Percentiles rank a stretch among this genome's conserved stretches.
Conservation (phyloP, 2,888 invertebrate species). For the Cephus pygmeus region DNA sequence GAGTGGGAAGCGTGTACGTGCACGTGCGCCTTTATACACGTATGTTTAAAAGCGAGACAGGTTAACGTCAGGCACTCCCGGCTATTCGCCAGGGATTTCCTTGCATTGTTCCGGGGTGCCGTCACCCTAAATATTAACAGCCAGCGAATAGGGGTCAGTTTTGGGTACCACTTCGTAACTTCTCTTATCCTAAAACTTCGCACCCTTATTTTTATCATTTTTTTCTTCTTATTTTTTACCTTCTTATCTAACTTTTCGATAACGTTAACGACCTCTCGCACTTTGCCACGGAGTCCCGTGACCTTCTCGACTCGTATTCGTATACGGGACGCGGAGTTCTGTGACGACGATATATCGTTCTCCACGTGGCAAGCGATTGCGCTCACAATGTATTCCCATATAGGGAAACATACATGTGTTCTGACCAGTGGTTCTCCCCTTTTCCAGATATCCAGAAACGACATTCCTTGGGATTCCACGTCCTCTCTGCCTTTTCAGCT, state of each 20-base stretch:
- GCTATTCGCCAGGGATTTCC: slow-evolving; percentile 33
- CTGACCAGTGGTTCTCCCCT: slow-evolving; percentile 53
- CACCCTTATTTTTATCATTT: slow-evolving; percentile 38
- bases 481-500: neutral
- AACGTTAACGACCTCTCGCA: slow-evolving; percentile 23
- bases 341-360: slow-evolving; percentile 8
- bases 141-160: slow-evolving; percentile 57
- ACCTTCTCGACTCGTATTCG: neutral
- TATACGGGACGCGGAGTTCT: neutral
- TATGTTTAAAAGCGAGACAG: slow-evolving; percentile 6
- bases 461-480: slow-evolving; percentile 36
- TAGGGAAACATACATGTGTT: slow-evolving; percentile 54
- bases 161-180: slow-evolving; percentile 32
- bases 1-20: slow-evolving; percentile 25
- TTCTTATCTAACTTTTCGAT: slow-evolving; percentile 5
- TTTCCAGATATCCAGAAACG: slow-evolving; percentile 39
- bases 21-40: slow-evolving; percentile 19
- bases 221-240: neutral
- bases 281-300: neutral
- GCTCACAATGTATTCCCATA: slow-evolving; percentile 53
- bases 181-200: neutral
- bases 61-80: slow-evolving; percentile 42
- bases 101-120: slow-evolving; percentile 53
- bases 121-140: slow-evolving; percentile 63
- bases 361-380: slow-evolving; percentile 21